Conservation (phyloP, 2,113 vertebrate species). For the Salminus brasiliensis region DNA sequence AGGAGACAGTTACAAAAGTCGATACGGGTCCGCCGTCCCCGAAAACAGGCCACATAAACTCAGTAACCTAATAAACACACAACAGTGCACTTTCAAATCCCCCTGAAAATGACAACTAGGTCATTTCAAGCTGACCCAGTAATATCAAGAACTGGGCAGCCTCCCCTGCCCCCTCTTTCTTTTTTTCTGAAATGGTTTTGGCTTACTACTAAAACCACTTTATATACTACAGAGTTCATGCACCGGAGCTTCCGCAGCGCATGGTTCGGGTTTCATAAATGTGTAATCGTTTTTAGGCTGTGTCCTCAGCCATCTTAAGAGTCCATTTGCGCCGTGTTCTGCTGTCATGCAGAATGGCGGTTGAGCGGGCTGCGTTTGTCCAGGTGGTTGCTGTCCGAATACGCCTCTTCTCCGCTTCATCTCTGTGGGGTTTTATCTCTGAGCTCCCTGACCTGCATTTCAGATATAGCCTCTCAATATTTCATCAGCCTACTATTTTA, state of each 20-base stretch:
- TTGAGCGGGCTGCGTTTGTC: constrained; percentile 23
- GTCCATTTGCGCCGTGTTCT: constrained; percentile 50
- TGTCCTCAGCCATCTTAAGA: constrained; percentile 37
- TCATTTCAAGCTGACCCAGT: constrained; percentile 30
- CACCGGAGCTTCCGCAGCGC: constrained; percentile 43
- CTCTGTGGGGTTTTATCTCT: constrained; percentile 26
- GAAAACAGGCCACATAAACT: constrained; percentile 14
- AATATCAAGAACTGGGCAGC: constrained; percentile 25
- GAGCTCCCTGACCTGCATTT: constrained; percentile 50
- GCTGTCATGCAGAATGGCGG: constrained; percentile 25
- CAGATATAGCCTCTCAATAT: constrained; percentile 44
- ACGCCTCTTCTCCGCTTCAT: constrained; percentile 11
- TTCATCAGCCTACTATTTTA: constrained; percentile 40
- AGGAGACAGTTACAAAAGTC: not conserved
- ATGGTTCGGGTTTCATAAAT: constrained; percentile 65
- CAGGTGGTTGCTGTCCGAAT: constrained; percentile 43
- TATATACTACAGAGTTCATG: constrained; percentile 22
- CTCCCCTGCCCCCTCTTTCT: too few relatives aligned
- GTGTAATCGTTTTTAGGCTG: constrained; percentile 63
- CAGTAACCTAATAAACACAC: constrained; percentile 3
- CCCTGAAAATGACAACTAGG: constrained; percentile 30
- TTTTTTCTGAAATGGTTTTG: constrained; percentile 24
- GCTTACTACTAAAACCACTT: constrained; percentile 35
- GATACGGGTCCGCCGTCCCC: not conserved
- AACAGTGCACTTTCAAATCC: not conserved